A percentile compares a stretch with the other conserved stretches of the same genome.
These are phyloP conservation scores for Siniperca scherzeri DNA, from an alignment of 2,797 vertebrate genomes.

Conservation along the genomic window DNA sequence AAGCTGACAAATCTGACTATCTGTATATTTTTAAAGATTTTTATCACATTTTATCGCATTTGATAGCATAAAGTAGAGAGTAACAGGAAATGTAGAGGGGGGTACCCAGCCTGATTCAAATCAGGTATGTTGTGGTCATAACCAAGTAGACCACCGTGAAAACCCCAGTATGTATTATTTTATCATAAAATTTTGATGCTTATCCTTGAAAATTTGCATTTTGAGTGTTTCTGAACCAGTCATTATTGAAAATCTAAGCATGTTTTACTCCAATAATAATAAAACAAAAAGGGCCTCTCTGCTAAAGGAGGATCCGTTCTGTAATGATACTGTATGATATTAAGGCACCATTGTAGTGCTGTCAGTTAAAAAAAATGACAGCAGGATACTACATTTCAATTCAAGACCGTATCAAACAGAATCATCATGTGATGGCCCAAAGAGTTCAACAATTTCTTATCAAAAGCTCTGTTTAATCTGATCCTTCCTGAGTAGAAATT, in stretches of 20 bases:
- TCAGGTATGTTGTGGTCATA: background rate
- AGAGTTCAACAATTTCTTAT: background rate
- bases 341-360: background rate
- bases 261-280: background rate
- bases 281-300: background rate
- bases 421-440: background rate
- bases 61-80: background rate
- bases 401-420: conserved; percentile 2
- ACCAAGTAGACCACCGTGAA: background rate
- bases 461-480: background rate
- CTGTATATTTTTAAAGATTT: background rate
- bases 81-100: background rate
- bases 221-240: background rate
- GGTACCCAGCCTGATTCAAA: background rate
- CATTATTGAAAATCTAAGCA: background rate
- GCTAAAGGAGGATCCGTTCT: background rate
- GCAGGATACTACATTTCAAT: background rate
- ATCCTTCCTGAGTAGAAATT: background rate
- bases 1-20: background rate
- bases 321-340: background rate
- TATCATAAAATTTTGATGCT: background rate
- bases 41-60: background rate
- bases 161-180: background rate
- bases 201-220: background rate
- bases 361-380: background rate